Evolutionary conservation across 2,113 vertebrate genomes (phyloP).

Genomic region (Neogobius melanostomus): DNA sequence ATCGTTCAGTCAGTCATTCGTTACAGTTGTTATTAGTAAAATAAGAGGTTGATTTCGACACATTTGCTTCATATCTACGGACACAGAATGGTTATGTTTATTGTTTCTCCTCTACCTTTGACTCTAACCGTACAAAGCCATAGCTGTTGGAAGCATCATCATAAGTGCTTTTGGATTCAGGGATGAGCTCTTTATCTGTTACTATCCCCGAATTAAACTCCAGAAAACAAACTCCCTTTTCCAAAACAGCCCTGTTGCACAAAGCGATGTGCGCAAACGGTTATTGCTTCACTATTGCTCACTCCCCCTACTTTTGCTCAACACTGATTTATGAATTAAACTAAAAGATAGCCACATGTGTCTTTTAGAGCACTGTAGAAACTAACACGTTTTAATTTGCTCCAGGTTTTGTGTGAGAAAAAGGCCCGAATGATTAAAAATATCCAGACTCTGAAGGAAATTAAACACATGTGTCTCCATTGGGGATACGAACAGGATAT

Average conservation of each 20-base stretch:
- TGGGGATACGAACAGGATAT: neutral
- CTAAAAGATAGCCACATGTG: neutral
- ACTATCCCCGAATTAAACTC: neutral
- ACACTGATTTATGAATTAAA: constrained; percentile 2
- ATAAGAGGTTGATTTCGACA: too few species aligned
- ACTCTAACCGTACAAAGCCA: neutral
- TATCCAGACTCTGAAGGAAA: neutral
- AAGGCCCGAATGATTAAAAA: neutral
- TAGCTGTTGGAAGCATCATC: neutral
- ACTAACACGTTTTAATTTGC: neutral
- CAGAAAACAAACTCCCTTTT: constrained; percentile 12
- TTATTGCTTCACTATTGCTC: neutral
- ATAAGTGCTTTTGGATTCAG: neutral
- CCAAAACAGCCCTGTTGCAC: neutral
- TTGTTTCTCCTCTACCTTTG: neutral
- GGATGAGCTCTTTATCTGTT: neutral
- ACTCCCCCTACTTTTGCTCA: constrained; percentile 3
- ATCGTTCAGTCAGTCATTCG: too few species aligned
- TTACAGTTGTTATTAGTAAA: too few species aligned
- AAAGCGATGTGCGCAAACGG: neutral
- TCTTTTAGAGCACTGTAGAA: neutral
- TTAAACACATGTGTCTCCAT: neutral
- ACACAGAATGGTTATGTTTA: neutral
- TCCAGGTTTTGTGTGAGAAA: constrained; percentile 4
- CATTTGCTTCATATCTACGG: neutral